Evolutionary conservation across 2,113 vertebrate species (phyloP), one percentile per base, ranked within the genome.

Genomic region (Muntiacus muntjak): DNA sequence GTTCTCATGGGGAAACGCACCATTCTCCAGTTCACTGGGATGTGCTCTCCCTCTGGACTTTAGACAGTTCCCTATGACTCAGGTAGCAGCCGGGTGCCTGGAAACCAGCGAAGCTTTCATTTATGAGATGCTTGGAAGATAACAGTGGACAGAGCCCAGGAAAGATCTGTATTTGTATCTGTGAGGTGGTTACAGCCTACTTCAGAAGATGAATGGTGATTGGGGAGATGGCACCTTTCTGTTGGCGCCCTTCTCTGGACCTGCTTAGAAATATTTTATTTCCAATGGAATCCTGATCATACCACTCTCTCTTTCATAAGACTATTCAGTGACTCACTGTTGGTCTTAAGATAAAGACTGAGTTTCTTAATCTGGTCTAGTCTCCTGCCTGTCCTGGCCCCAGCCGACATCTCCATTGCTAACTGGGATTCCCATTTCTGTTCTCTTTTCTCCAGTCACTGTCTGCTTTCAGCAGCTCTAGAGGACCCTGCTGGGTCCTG

Each of bases 81-180:
- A 30, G 55, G 83, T 55, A 54, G 60, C 94, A 96, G 83, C 40
- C 93, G 82, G 76, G 82, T 78, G 67, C 47, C 40, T 87, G 45
- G 95, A 26, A 89, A 54, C n/a, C 76, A 89, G 64, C 84, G 40
- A 90, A 13, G 17, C 78, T 94, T 94, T 91, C 89, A 85, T 92
- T 96, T 96, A 67, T 7, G 54, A 97, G 55, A 58, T 45, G 47
- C 33, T 50, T 88, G 43, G 45, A 81, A 92, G 30, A 71, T 52
- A 86, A 84, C 6, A 74, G 74, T 96, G n/a, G 45, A 26, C 36
- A 64, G 54, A 96, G 7, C 50, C 47, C 83, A 89, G n/a, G 7
- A 92, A 95, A 74, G 25, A 43, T 64, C 90, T 86, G 43, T 89
- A 76, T 94, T 92, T 67, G 1, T 79, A 21, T 64, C 60, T 87